Evolutionary conservation across 1,140 invertebrate genomes (phyloP).

Genomic region (Chrysoperla carnea): DNA sequence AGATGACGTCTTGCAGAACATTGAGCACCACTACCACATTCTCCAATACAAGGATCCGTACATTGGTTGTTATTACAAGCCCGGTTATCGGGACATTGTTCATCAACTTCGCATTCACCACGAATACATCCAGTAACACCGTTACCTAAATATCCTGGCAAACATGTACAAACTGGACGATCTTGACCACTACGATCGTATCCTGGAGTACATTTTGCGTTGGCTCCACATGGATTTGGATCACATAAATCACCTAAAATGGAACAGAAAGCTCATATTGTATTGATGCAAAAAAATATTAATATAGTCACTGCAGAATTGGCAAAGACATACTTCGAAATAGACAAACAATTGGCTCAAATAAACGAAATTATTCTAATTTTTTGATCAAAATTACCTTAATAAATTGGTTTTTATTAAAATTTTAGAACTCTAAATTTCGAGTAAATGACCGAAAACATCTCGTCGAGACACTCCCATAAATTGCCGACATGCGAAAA

Average conservation of each 20-base stretch:
- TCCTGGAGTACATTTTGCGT: conserved; percentile 66
- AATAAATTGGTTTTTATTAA: too few relatives aligned
- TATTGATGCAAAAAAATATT: too few relatives aligned
- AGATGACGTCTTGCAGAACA: conserved; percentile 62
- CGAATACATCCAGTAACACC: conserved; percentile 48
- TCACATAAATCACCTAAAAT: conserved; percentile 54
- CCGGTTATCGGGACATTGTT: conserved; percentile 47
- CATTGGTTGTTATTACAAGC: conserved; percentile 59
- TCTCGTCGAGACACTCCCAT: too few relatives aligned
- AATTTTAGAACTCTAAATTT: too few relatives aligned
- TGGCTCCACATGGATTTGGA: conserved; percentile 67
- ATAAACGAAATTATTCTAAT: too few relatives aligned
- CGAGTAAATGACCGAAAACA: too few relatives aligned
- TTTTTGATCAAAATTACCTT: too few relatives aligned
- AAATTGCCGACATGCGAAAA: too few relatives aligned
- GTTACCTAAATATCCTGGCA: conserved; percentile 62
- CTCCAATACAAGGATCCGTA: conserved; percentile 56
- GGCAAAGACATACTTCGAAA: too few relatives aligned
- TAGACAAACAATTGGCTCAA: too few relatives aligned
- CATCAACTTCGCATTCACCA: conserved; percentile 57
- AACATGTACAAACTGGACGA: conserved; percentile 65
- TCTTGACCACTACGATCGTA: conserved; percentile 63
- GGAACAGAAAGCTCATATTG: too few relatives aligned
- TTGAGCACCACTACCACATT: conserved; percentile 52
- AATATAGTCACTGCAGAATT: background rate